Evolutionary conservation across 2,113 vertebrate species (phyloP).

Genomic region (Perca schrenkii): DNA sequence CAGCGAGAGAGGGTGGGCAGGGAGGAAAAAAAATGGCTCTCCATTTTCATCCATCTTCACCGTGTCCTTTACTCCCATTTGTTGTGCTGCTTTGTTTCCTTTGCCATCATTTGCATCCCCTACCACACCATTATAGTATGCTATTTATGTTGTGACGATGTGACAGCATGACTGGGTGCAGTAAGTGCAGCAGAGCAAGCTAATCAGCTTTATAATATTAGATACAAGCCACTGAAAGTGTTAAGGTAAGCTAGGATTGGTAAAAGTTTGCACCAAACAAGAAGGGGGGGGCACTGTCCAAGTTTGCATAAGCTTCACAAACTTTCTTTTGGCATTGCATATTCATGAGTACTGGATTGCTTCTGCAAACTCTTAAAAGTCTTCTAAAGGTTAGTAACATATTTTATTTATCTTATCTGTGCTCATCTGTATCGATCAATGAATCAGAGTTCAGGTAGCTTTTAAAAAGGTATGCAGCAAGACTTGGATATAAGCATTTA

Average conservation of each 20-base stretch:
- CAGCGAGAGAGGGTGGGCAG: conserved; percentile 8
- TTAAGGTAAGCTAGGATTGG: conserved; percentile 59
- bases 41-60: not conserved
- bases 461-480: conserved; percentile 69
- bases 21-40: conserved; percentile 39
- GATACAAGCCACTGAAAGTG: conserved; percentile 44
- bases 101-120: conserved; percentile 21
- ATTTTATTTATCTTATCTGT: conserved; percentile 68
- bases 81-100: conserved; percentile 10
- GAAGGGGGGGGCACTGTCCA: not conserved
- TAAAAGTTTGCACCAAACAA: conserved; percentile 33
- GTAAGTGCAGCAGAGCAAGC: conserved; percentile 14
- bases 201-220: conserved; percentile 47
- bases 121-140: not conserved
- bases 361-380: conserved; percentile 53
- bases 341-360: conserved; percentile 62
- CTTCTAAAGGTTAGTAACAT: conserved; percentile 62
- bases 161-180: not conserved
- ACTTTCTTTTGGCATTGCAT: conserved; percentile 52
- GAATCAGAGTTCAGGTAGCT: conserved; percentile 62
- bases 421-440: conserved; percentile 61
- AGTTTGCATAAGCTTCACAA: conserved; percentile 50
- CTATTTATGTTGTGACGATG: conserved; percentile 13
- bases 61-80: conserved; percentile 15
- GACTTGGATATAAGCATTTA: conserved; percentile 60